Evolutionary conservation across 1,140 invertebrate species (phyloP), one percentile per base, ranked within the genome.

Genomic region (Leptoteleia sp.): DNA sequence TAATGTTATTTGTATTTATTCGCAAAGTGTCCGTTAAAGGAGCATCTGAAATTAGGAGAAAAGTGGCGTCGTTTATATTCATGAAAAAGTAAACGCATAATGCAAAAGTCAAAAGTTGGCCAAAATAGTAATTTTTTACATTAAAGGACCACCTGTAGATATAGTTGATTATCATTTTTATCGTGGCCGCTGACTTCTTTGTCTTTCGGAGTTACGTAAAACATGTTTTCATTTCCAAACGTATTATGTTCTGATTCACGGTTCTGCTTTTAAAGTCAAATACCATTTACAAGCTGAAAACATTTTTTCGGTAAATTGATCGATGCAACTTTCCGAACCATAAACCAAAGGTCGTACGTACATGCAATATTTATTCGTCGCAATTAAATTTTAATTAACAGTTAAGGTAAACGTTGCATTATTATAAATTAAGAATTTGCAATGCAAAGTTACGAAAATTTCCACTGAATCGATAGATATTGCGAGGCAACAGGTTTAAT

Each of bases 81-180:
- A 31, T 19, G 47, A 17, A 45, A 25, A 6, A 6, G 31, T 9
- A 31, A 35, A 55, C n/a, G 15, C 15, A 16, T 27, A 15, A 40
- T 9, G 7, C 7, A 1, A 4, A 17, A 48, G 31, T 61, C 17
- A 16, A 62, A 47, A 50, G 35, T 64, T 64, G 35, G 45, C 45
- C 40, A 48, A 38, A 62, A 48, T 43, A 40, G 27, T 35, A 45
- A 61, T 61, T 61, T 61, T 61, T 35, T 35, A 47, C 0, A 48
- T 31, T 62, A 48, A 62, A 35, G 2, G 29, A 3, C 57, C 43
- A 62, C 57, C 43, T 62, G 57, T 62, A 62, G 57, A 62, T 62
- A 47, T 16, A 35, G 40, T 35, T 61, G 29, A 22, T 16, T 29
- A 25, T 16, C 13, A 50, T 40, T 40, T 50, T 48, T 64, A 47